Evolutionary conservation across 2,797 vertebrate genomes (phyloP).

Genomic region (Streptopelia turtur): DNA sequence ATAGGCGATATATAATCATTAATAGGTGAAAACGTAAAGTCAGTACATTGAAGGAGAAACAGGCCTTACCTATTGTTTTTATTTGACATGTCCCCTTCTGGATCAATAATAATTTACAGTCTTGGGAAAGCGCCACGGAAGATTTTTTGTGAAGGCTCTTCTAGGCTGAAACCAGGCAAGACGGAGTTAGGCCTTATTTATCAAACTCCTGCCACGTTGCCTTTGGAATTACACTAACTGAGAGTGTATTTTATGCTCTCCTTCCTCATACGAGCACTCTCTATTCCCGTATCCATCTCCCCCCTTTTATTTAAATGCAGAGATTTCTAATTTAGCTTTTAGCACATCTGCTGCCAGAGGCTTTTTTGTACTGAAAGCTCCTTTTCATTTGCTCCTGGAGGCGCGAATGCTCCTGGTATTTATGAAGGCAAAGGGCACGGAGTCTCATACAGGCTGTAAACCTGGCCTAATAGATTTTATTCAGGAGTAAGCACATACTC

Average conservation of each 20-base stretch:
- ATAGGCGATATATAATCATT: conserved; percentile 53
- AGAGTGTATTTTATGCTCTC: not conserved
- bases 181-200: not conserved
- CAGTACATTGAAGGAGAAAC: not conserved
- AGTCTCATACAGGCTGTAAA: conserved; percentile 27
- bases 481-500: conserved; percentile 23
- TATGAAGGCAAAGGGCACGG: not conserved
- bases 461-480: conserved; percentile 16
- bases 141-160: conserved; percentile 46
- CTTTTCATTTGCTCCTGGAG: not conserved
- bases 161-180: conserved; percentile 30
- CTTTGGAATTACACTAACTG: not conserved
- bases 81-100: conserved; percentile 17
- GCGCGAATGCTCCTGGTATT: not conserved
- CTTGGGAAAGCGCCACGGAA: conserved; percentile 45
- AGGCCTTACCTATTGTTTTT: conserved; percentile 12
- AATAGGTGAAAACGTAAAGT: conserved; percentile 18
- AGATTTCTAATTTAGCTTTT: not conserved
- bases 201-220: not conserved
- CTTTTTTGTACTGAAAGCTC: not conserved
- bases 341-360: not conserved
- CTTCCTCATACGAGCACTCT: not conserved
- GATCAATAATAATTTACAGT: conserved; percentile 58
- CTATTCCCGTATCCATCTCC: not conserved
- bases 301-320: not conserved